These are phyloP conservation scores for Augiades crinisus DNA, from an alignment of 2,888 invertebrate genomes.

Conservation along the genomic window DNA sequence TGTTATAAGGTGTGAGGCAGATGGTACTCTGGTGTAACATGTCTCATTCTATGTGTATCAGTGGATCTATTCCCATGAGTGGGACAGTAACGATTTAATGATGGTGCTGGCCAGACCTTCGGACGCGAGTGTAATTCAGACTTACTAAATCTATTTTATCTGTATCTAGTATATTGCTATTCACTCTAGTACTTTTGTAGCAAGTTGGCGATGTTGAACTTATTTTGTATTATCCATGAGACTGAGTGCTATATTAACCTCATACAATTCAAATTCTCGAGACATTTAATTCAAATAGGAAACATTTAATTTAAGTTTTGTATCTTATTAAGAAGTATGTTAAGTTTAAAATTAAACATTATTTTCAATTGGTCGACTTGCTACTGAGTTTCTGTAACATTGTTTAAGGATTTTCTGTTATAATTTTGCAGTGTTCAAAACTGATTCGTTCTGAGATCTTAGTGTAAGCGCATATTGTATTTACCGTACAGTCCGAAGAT, in stretches of 20 bases:
- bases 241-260: constrained; percentile 37
- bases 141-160: no score
- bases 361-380: constrained; percentile 22
- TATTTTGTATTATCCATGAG: constrained; percentile 42
- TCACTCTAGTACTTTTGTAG: constrained; percentile 50
- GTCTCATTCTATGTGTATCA: no score
- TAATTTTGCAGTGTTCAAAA: constrained; percentile 37
- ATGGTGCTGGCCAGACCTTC: no score
- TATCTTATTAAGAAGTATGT: constrained; percentile 3
- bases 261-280: neutral
- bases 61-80: no score
- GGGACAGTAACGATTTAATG: no score
- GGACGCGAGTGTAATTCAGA: no score
- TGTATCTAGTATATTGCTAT: constrained; percentile 1
- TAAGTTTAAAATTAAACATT: constrained; percentile 15
- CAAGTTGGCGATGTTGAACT: constrained; percentile 34
- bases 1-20: no score
- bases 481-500: constrained; percentile 6
- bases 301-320: constrained; percentile 14
- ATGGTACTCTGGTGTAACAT: no score
- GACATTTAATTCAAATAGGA: constrained; percentile 12
- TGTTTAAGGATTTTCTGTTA: constrained; percentile 5
- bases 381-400: constrained; percentile 25
- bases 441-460: constrained; percentile 34
- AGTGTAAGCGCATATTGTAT: constrained; percentile 41